phyloP scores from a whole-genome alignment of 2,888 invertebrate species.

The Ganaspis brasiliensis region DNA sequence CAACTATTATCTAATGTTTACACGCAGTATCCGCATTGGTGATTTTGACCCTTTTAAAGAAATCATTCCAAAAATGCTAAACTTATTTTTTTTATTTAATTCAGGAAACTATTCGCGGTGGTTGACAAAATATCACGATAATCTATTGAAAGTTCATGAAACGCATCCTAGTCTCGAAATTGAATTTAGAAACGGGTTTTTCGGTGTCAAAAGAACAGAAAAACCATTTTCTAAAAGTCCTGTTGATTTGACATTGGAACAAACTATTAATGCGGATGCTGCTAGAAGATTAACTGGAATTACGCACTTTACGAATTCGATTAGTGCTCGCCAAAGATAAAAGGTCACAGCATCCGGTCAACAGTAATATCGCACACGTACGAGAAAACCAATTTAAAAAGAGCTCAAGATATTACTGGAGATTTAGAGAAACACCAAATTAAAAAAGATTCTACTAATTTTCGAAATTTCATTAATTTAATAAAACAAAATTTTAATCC shows the following conservation, averaged over 20 bases:
- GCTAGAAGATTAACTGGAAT: conserved; percentile 53
- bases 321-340: not conserved
- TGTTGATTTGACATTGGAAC: conserved; percentile 62
- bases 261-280: conserved; percentile 58
- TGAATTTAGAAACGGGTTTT: conserved; percentile 63
- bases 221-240: conserved; percentile 69
- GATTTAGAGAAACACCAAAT: too few relatives aligned
- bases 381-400: too few relatives aligned
- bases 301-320: conserved; percentile 24
- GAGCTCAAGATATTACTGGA: not conserved
- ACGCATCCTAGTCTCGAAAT: conserved; percentile 67
- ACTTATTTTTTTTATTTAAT: conserved; percentile 62
- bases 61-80: conserved; percentile 58
- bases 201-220: conserved; percentile 67
- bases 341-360: not conserved
- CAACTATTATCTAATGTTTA: too few relatives aligned
- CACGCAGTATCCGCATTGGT: conserved; percentile 63
- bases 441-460: not conserved
- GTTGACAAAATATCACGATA: conserved; percentile 65
- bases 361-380: not conserved
- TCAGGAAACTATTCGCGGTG: conserved; percentile 68
- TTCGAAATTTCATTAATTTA: not conserved
- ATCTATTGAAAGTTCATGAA: conserved; percentile 66
- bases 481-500: too few relatives aligned
- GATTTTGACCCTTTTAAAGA: conserved; percentile 61